phyloP scores from a whole-genome alignment of 2,113 vertebrate species.

The Urocynchramus pylzowi region DNA sequence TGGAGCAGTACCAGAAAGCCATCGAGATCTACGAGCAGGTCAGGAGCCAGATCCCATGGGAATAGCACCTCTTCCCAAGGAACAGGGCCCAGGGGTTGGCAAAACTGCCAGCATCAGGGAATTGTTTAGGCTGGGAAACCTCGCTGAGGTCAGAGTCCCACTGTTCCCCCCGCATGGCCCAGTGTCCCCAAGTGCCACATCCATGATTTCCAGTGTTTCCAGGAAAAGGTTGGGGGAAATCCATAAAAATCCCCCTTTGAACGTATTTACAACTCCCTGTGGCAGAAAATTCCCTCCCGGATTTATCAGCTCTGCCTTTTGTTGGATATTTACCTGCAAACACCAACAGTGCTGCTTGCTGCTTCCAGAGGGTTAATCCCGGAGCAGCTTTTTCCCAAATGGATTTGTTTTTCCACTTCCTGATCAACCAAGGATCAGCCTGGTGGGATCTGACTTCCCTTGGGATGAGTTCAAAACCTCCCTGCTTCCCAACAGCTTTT shows the following conservation, averaged over 20 bases:
- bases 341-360: neutral
- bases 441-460: neutral
- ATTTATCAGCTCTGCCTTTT: neutral
- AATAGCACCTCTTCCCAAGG: neutral
- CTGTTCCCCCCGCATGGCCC: neutral
- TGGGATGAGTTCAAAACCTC: neutral
- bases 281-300: neutral
- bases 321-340: neutral
- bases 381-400: neutral
- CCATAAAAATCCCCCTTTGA: neutral
- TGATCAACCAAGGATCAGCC: neutral
- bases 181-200: neutral
- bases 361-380: neutral
- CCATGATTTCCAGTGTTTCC: neutral
- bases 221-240: neutral
- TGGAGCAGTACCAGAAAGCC: slow-evolving; percentile 97
- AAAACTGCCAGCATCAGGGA: fast-evolving
- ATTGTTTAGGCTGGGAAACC: neutral
- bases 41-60: neutral
- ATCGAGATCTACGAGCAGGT: slow-evolving; percentile 98
- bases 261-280: fast-evolving
- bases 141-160: neutral
- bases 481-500: neutral
- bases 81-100: fast-evolving
- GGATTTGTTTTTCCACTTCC: neutral